Base-by-base conservation (phyloP, 2,888 invertebrate species). In the Protonemura montana region DNA sequence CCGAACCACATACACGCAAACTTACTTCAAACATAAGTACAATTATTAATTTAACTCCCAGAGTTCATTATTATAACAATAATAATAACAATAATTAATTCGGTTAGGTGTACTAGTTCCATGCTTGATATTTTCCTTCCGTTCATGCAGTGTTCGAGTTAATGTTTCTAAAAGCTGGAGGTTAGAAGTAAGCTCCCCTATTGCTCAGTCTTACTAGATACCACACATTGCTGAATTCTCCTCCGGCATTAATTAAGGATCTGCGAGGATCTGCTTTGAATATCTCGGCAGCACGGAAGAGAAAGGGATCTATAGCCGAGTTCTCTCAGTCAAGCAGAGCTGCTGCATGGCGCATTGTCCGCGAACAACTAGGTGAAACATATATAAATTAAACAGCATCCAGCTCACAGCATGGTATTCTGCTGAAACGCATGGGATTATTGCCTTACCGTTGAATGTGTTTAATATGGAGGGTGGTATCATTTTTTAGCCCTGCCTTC, bases 211-310 rank as follows among this genome's bases (percentile, higher is more conserved):
- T 59, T 59, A 59, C 16, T 59, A 59, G 59, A 59, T 59, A 59
- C 59, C 59, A 59, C 59, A 59, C 59, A 59, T 59, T 59, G 21
- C 59, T 59, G 21, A 59, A 59, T 59, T 42, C 82, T 35, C 82
- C 82, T 83, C 82, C 21, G 42, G 82, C 82, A 83, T 41, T 83
- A 83, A 83, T 83, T 83, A 83, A 78, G 26, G 78, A 27, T 27
- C 26, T 28, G 28, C 41, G 35, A 42, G 41, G 82, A 83, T 83
- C 41, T 41, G 42, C 82, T 30, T 41, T 83, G 42, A 83, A 83
- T 83, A 83, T 41, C 35, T 16, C 26, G 35, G 81, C 21, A n/a
- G n/a, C n/a, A 30, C 6, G 81, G 59, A 21, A 59, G 59, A 59
- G 59, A 59, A 59, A 59, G 59, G 59, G 59, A 59, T 59, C 59